phyloP scores from a whole-genome alignment of 2,888 invertebrate species.

The Minunthozetes semirufus region DNA sequence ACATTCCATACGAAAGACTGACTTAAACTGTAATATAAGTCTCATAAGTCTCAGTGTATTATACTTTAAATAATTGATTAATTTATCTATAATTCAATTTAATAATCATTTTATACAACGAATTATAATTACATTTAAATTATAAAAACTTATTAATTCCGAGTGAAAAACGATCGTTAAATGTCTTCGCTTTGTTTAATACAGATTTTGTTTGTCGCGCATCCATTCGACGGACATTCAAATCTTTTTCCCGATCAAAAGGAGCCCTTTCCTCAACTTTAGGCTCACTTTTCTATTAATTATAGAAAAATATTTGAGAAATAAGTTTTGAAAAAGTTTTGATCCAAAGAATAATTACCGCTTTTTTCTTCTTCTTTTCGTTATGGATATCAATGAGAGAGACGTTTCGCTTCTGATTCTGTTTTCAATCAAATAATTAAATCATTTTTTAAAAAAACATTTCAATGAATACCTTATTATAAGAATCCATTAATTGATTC shows the following conservation, averaged over 20 bases:
- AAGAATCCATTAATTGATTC: constrained; percentile 16
- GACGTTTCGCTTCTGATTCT: background rate
- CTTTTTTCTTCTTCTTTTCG: constrained; percentile 14
- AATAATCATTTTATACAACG: background rate
- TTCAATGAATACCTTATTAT: constrained; percentile 9
- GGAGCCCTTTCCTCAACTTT: constrained; percentile 25
- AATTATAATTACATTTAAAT: background rate
- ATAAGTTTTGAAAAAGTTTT: background rate
- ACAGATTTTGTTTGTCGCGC: constrained; percentile 18
- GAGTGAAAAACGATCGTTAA: constrained; percentile 25
- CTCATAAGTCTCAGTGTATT: background rate
- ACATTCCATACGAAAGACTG: constrained; percentile 9
- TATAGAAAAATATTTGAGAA: no score
- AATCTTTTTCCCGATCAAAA: constrained; percentile 36
- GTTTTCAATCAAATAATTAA: constrained; percentile 8
- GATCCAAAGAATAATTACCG: background rate
- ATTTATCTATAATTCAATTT: background rate
- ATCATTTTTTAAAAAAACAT: background rate
- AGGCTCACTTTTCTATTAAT: constrained; percentile 15
- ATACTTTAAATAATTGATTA: background rate
- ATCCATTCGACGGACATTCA: constrained; percentile 23
- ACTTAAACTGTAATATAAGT: constrained; percentile 12
- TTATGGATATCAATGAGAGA: constrained; percentile 32
- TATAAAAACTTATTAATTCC: constrained; percentile 36
- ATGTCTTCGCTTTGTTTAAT: constrained; percentile 27